Conservation (phyloP, 2,113 vertebrate genomes). For the Campylomormyrus tamandua region DNA sequence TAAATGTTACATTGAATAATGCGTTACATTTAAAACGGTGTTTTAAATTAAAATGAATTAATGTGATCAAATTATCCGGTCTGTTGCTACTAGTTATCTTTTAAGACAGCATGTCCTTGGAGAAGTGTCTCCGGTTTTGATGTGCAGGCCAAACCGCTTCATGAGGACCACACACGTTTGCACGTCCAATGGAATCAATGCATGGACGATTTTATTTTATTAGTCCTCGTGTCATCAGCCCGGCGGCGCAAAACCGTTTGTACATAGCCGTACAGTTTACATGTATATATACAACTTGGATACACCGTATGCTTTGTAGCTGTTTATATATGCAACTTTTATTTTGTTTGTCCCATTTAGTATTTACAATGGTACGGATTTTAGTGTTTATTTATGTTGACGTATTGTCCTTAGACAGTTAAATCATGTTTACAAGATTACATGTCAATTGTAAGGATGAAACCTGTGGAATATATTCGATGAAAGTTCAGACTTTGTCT, state of each 20-base stretch:
- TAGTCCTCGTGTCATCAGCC: not conserved
- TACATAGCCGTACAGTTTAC: slow-evolving; percentile 20
- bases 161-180: not conserved
- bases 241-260: not conserved
- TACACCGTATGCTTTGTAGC: slow-evolving; percentile 14
- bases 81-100: not conserved
- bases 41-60: not conserved
- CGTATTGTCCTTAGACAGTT: slow-evolving; percentile 19
- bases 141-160: not conserved
- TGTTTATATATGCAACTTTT: slow-evolving; percentile 23
- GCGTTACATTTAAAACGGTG: not conserved
- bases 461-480: slow-evolving; percentile 20
- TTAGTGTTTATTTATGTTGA: slow-evolving; percentile 7
- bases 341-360: slow-evolving; percentile 1
- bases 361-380: slow-evolving; percentile 3
- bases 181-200: slow-evolving; percentile 6
- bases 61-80: not conserved
- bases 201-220: not conserved
- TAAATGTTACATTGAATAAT: not conserved
- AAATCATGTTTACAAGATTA: slow-evolving; percentile 24
- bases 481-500: slow-evolving; percentile 7
- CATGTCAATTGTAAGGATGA: slow-evolving; percentile 10
- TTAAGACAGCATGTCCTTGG: not conserved
- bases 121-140: not conserved
- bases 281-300: slow-evolving; percentile 10